These are phyloP conservation scores for Synergus laeviventris DNA, from an alignment of 2,888 invertebrate species.

Conservation along the genomic window DNA sequence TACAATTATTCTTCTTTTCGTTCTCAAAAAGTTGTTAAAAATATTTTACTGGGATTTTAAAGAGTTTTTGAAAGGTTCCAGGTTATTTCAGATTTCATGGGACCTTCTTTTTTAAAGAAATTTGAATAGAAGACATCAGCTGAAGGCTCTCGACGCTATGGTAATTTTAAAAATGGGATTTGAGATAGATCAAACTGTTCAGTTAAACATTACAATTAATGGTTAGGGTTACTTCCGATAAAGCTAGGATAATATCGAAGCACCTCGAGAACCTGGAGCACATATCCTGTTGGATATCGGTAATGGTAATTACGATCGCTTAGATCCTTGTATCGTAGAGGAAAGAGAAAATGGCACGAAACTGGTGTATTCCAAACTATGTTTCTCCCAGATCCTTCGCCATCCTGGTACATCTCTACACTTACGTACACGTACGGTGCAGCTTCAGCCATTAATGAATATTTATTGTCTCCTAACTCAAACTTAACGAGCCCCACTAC, in stretches of 20 bases:
- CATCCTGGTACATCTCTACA: slow-evolving; percentile 46
- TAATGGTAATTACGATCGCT: slow-evolving; percentile 61
- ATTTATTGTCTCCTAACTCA: slow-evolving; percentile 71
- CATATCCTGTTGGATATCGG: slow-evolving; percentile 59
- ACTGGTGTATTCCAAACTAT: slow-evolving; percentile 44
- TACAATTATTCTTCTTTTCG: not conserved
- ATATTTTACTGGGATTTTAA: too few species aligned
- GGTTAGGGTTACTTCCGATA: not conserved
- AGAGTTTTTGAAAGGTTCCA: too few species aligned
- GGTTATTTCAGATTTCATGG: too few species aligned
- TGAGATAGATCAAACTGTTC: not conserved
- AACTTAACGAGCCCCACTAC: slow-evolving; percentile 64
- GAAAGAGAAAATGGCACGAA: slow-evolving; percentile 47
- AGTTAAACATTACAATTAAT: not conserved
- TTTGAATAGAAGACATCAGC: too few species aligned
- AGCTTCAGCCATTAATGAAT: slow-evolving; percentile 69
- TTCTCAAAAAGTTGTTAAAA: too few species aligned
- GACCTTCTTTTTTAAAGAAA: not conserved
- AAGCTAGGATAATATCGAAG: slow-evolving; percentile 45
- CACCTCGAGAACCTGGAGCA: slow-evolving; percentile 52
- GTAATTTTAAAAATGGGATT: not conserved
- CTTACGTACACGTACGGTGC: slow-evolving; percentile 53
- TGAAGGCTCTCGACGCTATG: not conserved
- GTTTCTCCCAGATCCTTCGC: slow-evolving; percentile 33
- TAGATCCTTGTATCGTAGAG: slow-evolving; percentile 48